Conservation (phyloP, 2,113 vertebrate genomes). For the Dryoscopus gambensis region DNA sequence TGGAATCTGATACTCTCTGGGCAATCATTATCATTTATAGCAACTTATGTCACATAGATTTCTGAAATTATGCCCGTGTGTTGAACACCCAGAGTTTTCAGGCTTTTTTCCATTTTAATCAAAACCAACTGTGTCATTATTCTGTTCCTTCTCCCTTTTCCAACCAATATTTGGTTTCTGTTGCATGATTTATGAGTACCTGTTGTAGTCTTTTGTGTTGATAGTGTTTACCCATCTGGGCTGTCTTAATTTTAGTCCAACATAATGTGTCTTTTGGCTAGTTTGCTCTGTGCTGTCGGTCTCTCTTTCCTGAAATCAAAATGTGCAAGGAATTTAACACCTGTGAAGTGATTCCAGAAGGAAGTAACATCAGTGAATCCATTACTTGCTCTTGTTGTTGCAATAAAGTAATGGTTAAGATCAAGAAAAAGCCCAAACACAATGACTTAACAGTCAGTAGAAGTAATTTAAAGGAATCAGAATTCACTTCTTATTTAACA, state of each 20-base stretch:
- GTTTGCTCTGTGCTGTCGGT: not conserved
- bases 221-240: conserved; percentile 43
- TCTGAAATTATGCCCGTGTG: not conserved
- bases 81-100: conserved; percentile 8
- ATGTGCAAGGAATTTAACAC: conserved; percentile 38
- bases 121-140: conserved; percentile 28
- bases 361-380: conserved; percentile 16
- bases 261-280: conserved; percentile 30
- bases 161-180: conserved; percentile 9
- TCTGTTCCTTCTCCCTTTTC: not conserved
- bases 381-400: not conserved
- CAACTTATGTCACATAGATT: conserved; percentile 21
- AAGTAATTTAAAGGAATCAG: not conserved
- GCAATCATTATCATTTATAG: not conserved
- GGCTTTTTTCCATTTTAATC: conserved; percentile 25
- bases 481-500: not conserved
- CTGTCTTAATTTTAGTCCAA: conserved; percentile 42
- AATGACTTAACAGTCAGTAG: not conserved
- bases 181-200: conserved; percentile 57
- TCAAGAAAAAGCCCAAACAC: not conserved
- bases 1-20: conserved; percentile 15
- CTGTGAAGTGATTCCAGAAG: conserved; percentile 31
- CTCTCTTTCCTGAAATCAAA: conserved; percentile 33
- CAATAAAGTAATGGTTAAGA: not conserved
- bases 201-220: conserved; percentile 43